Conservation (phyloP, 1,140 invertebrate genomes). For the Aphelinus atriplicis region DNA sequence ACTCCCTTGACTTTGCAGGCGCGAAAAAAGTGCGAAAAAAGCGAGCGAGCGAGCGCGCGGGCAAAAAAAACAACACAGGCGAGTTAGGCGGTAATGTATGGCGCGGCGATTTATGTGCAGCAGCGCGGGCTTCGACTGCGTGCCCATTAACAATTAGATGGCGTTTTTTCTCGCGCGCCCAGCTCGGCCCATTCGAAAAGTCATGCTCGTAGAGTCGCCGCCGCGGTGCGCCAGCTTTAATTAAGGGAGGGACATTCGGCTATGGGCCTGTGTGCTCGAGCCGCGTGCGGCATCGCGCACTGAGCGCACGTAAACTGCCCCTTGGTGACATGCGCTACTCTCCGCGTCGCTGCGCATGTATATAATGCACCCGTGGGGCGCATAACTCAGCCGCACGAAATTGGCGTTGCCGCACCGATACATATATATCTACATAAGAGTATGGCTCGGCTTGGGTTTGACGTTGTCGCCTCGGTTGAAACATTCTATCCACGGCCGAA, state of each 20-base stretch:
- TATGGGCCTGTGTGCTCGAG: constrained; percentile 8
- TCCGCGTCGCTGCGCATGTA: background rate
- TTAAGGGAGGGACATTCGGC: constrained; percentile 37
- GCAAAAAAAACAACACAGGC: constrained; percentile 15
- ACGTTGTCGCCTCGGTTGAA: too few species aligned
- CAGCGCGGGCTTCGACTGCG: background rate
- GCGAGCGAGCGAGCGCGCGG: background rate
- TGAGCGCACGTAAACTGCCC: constrained; percentile 16
- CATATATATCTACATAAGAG: too few species aligned
- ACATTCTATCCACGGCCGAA: too few species aligned
- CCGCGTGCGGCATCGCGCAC: constrained; percentile 25
- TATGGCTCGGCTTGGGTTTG: too few species aligned
- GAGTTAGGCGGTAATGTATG: constrained; percentile 27
- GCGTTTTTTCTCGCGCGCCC: constrained; percentile 32
- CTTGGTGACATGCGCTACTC: constrained; percentile 11
- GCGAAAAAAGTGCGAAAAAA: background rate
- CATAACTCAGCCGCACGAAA: constrained; percentile 1
- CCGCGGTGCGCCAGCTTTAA: constrained; percentile 25
- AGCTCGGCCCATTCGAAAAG: too few species aligned
- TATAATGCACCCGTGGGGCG: constrained; percentile 27
- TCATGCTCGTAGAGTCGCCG: background rate
- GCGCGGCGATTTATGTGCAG: background rate
- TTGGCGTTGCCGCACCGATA: too few species aligned
- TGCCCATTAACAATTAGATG: constrained; percentile 14
- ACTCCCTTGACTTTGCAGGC: constrained; percentile 35